Percentiles rank a stretch among this genome's conserved stretches.
phyloP scores from a whole-genome alignment of 2,888 invertebrate genomes.

The Tortricodes alternella region DNA sequence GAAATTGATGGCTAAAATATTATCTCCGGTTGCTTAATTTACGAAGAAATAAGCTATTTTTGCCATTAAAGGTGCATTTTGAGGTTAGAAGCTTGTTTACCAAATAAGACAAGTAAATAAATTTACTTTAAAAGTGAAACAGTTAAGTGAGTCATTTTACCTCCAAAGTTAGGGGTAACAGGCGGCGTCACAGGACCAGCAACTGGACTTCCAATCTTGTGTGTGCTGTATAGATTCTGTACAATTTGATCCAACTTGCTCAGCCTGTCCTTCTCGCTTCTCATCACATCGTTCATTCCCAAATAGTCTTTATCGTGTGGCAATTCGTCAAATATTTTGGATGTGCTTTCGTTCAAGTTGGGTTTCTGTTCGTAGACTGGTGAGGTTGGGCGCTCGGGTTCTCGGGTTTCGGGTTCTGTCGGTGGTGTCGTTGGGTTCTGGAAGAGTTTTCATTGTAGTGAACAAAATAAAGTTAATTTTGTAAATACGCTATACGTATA shows the following conservation, averaged over 20 bases:
- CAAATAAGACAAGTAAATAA: too few relatives aligned
- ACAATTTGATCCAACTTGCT: slow-evolving; percentile 77
- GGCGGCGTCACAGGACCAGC: slow-evolving; percentile 43
- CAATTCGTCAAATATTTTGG: slow-evolving; percentile 45
- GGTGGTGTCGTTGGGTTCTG: slow-evolving; percentile 67
- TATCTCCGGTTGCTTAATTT: too few relatives aligned
- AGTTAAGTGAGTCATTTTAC: too few relatives aligned
- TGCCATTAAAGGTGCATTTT: too few relatives aligned
- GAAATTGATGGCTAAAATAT: too few relatives aligned
- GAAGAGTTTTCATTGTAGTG: slow-evolving; percentile 31
- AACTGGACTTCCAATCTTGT: slow-evolving; percentile 62
- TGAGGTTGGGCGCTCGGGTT: slow-evolving; percentile 41
- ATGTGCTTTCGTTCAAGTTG: slow-evolving; percentile 41
- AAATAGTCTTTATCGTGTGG: slow-evolving; percentile 44
- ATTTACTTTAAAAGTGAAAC: too few relatives aligned
- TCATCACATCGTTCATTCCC: slow-evolving; percentile 43
- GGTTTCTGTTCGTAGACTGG: slow-evolving; percentile 56
- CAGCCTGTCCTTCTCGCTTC: slow-evolving; percentile 65
- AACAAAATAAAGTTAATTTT: not conserved
- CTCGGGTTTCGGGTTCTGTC: slow-evolving; percentile 52
- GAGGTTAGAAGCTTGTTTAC: too few relatives aligned
- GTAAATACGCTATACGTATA: too few relatives aligned
- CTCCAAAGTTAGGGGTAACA: slow-evolving; percentile 47
- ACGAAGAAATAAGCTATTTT: too few relatives aligned
- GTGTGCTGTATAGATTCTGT: slow-evolving; percentile 73